Percentiles rank a stretch among this genome's conserved stretches.
These are phyloP conservation scores for Monopis laevigella DNA, from an alignment of 2,888 invertebrate genomes.

Conservation along the genomic window DNA sequence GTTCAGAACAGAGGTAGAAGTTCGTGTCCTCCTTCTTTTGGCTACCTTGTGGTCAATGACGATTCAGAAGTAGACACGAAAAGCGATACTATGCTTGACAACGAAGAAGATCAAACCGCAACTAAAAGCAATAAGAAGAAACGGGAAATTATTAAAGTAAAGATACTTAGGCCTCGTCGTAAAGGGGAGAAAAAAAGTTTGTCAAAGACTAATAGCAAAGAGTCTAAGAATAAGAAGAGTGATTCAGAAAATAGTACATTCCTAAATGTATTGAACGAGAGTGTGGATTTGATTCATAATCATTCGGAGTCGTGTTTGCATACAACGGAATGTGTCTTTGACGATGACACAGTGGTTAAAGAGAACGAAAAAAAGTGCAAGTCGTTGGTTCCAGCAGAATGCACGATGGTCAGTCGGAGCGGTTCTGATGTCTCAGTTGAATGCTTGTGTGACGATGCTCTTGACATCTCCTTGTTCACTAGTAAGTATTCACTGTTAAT, in stretches of 20 bases:
- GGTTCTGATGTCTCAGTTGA: too few species aligned
- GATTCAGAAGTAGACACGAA: too few species aligned
- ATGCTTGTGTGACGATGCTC: too few species aligned
- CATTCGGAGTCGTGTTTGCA: slow-evolving; percentile 53
- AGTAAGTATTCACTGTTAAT: too few species aligned
- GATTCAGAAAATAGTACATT: slow-evolving; percentile 32
- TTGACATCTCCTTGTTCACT: too few species aligned
- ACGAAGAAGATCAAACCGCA: slow-evolving; percentile 19
- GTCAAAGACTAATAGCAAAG: slow-evolving; percentile 13
- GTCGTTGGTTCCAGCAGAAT: too few species aligned
- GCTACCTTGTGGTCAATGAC: not conserved
- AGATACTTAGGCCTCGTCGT: slow-evolving; percentile 47
- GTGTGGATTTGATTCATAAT: slow-evolving; percentile 49
- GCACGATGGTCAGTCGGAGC: too few species aligned
- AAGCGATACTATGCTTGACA: slow-evolving; percentile 17
- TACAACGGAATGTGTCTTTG: slow-evolving; percentile 39
- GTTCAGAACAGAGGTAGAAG: slow-evolving; percentile 25
- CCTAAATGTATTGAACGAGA: slow-evolving; percentile 28
- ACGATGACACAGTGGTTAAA: slow-evolving; percentile 40
- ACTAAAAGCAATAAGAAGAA: slow-evolving; percentile 31
- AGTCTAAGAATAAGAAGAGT: slow-evolving; percentile 40
- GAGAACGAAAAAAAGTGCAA: slow-evolving; percentile 22
- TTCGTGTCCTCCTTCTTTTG: slow-evolving; percentile 40
- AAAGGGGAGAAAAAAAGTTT: slow-evolving; percentile 24
- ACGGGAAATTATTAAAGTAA: slow-evolving; percentile 48